Conservation (phyloP, 2,888 invertebrate species). For the Pachycephus smyrnensis region DNA sequence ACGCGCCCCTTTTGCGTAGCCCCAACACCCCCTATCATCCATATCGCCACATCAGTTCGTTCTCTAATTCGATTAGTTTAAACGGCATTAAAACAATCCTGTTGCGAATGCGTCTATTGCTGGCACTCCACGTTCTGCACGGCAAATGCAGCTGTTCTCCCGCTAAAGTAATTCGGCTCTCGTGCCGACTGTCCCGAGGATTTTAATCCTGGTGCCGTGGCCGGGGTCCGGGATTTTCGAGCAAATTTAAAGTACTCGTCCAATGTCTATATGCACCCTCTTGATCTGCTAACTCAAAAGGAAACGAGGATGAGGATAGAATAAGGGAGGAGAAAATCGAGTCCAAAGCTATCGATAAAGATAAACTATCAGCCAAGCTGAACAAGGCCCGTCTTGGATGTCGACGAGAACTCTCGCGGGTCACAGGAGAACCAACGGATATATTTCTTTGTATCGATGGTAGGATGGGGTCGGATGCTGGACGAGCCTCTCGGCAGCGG, state of each 20-base stretch:
- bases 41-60: slow-evolving; percentile 62
- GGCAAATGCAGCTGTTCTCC: slow-evolving; percentile 17
- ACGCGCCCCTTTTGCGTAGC: slow-evolving; percentile 54
- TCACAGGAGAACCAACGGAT: not conserved
- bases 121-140: slow-evolving; percentile 21
- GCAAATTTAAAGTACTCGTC: not conserved
- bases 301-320: not conserved
- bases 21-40: slow-evolving; percentile 45
- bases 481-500: slow-evolving; percentile 18
- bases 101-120: slow-evolving; percentile 63
- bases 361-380: not conserved
- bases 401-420: not conserved
- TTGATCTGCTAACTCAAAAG: not conserved
- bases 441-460: not conserved
- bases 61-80: slow-evolving; percentile 72
- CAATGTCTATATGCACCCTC: not conserved
- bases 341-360: not conserved
- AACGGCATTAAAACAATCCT: slow-evolving; percentile 74
- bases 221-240: slow-evolving; percentile 25
- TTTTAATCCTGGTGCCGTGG: slow-evolving; percentile 16
- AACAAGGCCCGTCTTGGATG: not conserved
- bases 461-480: not conserved
- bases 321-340: not conserved
- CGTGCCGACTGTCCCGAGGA: not conserved
- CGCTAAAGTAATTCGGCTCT: not conserved